Evolutionary conservation across 2,888 invertebrate genomes (phyloP).

Genomic region (Xestia rhomboidea): DNA sequence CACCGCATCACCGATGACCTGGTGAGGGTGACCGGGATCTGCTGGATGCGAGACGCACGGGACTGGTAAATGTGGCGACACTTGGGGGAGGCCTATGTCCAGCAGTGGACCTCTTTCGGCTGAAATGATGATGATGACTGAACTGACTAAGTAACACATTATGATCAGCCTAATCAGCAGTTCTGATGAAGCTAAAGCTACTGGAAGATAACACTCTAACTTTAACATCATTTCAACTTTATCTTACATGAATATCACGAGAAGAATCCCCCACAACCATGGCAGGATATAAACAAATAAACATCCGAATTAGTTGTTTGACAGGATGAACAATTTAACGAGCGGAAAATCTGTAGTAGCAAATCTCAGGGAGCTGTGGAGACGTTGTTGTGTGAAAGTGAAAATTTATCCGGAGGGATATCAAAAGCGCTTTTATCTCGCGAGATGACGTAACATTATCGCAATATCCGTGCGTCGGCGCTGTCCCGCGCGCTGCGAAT

Average conservation of each 20-base stretch:
- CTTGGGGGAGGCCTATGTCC: too few species aligned
- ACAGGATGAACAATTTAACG: slow-evolving; percentile 58
- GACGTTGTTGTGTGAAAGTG: slow-evolving; percentile 77
- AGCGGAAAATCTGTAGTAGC: slow-evolving; percentile 58
- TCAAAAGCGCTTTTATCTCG: slow-evolving; percentile 85
- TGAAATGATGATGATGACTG: too few species aligned
- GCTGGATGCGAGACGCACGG: too few species aligned
- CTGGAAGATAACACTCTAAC: background rate
- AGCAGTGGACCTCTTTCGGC: too few species aligned
- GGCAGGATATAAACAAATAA: slow-evolving; percentile 49
- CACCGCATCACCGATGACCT: background rate
- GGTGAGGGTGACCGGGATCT: too few species aligned
- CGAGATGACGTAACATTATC: slow-evolving; percentile 87
- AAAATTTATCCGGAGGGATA: slow-evolving; percentile 83
- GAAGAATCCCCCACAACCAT: background rate
- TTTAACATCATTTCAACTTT: slow-evolving; percentile 14
- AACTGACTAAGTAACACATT: background rate
- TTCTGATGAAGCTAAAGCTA: background rate
- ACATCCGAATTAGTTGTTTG: slow-evolving; percentile 50
- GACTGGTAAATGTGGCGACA: too few species aligned
- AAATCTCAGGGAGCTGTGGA: slow-evolving; percentile 50
- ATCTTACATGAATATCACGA: background rate
- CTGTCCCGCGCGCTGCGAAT: slow-evolving; percentile 86
- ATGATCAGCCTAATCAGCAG: background rate
- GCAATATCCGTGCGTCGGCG: slow-evolving; percentile 87